Conservation (phyloP, 2,888 invertebrate species). For the Coleophora deauratella region DNA sequence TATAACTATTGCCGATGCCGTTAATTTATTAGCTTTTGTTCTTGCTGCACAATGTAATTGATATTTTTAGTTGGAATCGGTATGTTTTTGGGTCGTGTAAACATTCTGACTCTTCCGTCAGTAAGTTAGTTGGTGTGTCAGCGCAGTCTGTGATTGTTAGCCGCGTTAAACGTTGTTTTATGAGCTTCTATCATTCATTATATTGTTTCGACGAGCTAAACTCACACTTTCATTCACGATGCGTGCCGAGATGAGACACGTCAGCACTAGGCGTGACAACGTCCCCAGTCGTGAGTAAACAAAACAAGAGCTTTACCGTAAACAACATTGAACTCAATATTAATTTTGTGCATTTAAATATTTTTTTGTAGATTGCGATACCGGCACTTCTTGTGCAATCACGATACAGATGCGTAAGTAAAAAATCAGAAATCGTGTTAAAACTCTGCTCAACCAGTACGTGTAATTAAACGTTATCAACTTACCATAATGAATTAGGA, state of each 20-base stretch:
- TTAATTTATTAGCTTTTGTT: slow-evolving; percentile 53
- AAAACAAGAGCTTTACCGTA: slow-evolving; percentile 19
- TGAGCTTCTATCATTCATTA: slow-evolving; percentile 35
- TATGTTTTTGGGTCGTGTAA: slow-evolving; percentile 70
- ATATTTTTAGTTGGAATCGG: slow-evolving; percentile 70
- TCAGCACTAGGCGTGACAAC: slow-evolving; percentile 61
- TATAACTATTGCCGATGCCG: slow-evolving; percentile 40
- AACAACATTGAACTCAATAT: slow-evolving; percentile 15
- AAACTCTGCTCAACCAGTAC: too few relatives aligned
- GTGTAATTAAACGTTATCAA: too few relatives aligned
- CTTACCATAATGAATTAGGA: too few relatives aligned
- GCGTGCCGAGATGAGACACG: slow-evolving; percentile 50
- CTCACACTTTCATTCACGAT: slow-evolving; percentile 28
- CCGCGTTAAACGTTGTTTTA: slow-evolving; percentile 45
- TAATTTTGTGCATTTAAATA: slow-evolving; percentile 47
- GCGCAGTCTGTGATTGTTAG: slow-evolving; percentile 55
- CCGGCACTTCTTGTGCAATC: slow-evolving; percentile 69
- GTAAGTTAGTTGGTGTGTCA: slow-evolving; percentile 56
- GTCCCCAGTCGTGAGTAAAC: slow-evolving; percentile 63
- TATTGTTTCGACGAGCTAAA: slow-evolving; percentile 18
- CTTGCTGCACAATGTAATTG: slow-evolving; percentile 64
- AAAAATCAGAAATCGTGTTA: background rate
- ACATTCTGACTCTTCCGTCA: slow-evolving; percentile 59
- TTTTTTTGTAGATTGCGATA: slow-evolving; percentile 70
- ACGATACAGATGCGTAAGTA: slow-evolving; percentile 72